Evolutionary conservation across 2,888 invertebrate genomes (phyloP), one percentile per base, ranked within the genome.

Genomic region (Trissolcus japonicus): DNA sequence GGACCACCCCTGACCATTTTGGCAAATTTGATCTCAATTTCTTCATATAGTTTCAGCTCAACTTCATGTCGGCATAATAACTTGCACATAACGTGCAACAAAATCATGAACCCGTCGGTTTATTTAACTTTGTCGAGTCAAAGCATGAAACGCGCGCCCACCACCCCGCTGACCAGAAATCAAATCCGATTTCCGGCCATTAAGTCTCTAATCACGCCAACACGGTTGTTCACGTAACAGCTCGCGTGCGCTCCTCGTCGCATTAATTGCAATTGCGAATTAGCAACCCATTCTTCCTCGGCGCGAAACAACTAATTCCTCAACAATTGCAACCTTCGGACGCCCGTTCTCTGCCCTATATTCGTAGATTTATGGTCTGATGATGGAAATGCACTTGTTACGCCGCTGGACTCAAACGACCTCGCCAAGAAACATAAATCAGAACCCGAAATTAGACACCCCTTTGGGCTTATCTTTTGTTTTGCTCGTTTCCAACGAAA

Each of bases 181-280:
- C 72, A 72, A 72, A 72, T 65, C 63, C 72, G 72, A 65, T 72
- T 72, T 72, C 60, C 72, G 59, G 65, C 72, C 72, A 72, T 65
- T 72, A 72, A 65, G 66, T 73, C 55, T 19, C 65, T 59, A 55
- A 73, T 73, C 73, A 61, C 60, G 60, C 11, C 25, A 72, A 65
- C 63, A 60, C 50, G 16, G 72, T 54, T 72, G 72, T 72, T 65
- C 35, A 40, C 50, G 63, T 46, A 61, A 54, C 63, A 40, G 71
- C 50, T 56, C 43, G 53, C 63, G 71, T 63, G 53, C 11, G 54
- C 50, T 57, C 40, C 57, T 41, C 72, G 54, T 40, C 54, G 72
- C 60, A 65, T 72, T 72, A 65, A 72, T 65, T 72, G 60, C 72
- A 46, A 59, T 57, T 62, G 51, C 62, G 63, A 71, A 71, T 71